These are phyloP conservation scores for Trachops cirrhosus DNA, from an alignment of 2,797 vertebrate species.

Conservation along the genomic window DNA sequence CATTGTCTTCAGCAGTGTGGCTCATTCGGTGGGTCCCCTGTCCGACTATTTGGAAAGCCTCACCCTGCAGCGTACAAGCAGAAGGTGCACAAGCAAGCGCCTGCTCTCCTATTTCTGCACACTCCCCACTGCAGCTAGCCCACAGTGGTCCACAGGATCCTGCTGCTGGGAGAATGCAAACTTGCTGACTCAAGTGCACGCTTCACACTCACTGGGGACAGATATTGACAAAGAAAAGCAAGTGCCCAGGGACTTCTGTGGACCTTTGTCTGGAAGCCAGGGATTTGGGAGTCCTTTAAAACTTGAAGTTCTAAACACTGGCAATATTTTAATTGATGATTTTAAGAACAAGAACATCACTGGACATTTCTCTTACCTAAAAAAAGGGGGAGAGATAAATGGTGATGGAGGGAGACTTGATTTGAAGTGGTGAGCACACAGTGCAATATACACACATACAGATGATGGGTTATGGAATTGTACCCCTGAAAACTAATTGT, in stretches of 20 bases:
- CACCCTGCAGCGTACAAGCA: conserved; percentile 79
- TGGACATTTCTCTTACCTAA: neutral
- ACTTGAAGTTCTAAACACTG: neutral
- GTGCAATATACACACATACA: too few species aligned
- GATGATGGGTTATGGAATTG: too few species aligned
- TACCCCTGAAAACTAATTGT: too few species aligned
- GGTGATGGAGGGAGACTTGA: too few species aligned
- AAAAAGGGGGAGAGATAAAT: too few species aligned
- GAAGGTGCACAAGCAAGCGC: conserved; percentile 80
- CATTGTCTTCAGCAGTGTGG: conserved; percentile 65
- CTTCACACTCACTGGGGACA: neutral
- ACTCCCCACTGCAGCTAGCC: conserved; percentile 85
- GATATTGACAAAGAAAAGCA: neutral
- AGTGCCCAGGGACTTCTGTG: accelerated
- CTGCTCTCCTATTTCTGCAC: conserved; percentile 79
- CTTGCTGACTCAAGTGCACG: conserved; percentile 55
- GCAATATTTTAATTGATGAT: neutral
- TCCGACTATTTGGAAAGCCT: conserved; percentile 78
- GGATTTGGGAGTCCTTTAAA: neutral
- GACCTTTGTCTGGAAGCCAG: neutral
- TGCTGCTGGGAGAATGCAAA: conserved; percentile 69
- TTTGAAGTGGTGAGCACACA: too few species aligned
- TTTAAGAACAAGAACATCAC: neutral
- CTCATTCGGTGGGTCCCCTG: conserved; percentile 61
- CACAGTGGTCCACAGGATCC: conserved; percentile 73